Percentiles rank a stretch among this genome's conserved stretches.
Evolutionary conservation across 2,113 vertebrate species (phyloP).

Genomic region (Myiagra hebetior): DNA sequence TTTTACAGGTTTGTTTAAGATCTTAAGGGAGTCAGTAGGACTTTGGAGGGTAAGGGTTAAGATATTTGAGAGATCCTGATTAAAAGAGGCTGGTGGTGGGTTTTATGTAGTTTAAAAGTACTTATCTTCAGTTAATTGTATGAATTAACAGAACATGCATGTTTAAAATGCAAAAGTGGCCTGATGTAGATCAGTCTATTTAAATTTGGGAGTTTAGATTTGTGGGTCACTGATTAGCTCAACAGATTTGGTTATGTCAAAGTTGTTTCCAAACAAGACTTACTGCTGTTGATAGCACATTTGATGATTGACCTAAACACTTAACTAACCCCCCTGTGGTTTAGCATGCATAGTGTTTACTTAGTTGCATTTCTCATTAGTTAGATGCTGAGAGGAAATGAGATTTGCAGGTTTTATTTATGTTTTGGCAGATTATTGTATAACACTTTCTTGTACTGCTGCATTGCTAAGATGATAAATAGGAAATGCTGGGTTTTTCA

Average conservation of each 20-base stretch:
- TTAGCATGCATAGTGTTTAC: neutral
- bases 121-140: neutral
- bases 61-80: neutral
- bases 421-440: neutral
- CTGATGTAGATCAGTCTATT: neutral
- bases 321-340: neutral
- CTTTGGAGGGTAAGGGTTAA: neutral
- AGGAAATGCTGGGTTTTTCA: neutral
- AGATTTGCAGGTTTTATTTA: constrained; percentile 20
- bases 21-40: neutral
- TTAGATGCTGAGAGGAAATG: neutral
- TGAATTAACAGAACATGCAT: neutral
- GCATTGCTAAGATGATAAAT: neutral
- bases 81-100: neutral
- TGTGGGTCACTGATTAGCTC: neutral
- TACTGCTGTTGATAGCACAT: neutral
- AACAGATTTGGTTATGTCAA: neutral
- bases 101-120: neutral
- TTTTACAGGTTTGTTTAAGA: neutral
- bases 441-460: neutral
- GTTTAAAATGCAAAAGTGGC: neutral
- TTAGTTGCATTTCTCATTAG: constrained; percentile 10
- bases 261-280: neutral
- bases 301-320: neutral
- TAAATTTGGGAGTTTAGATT: neutral